Evolutionary conservation across 2,888 invertebrate genomes (phyloP), one percentile per base, ranked within the genome.

Genomic region (Leptothorax acervorum): DNA sequence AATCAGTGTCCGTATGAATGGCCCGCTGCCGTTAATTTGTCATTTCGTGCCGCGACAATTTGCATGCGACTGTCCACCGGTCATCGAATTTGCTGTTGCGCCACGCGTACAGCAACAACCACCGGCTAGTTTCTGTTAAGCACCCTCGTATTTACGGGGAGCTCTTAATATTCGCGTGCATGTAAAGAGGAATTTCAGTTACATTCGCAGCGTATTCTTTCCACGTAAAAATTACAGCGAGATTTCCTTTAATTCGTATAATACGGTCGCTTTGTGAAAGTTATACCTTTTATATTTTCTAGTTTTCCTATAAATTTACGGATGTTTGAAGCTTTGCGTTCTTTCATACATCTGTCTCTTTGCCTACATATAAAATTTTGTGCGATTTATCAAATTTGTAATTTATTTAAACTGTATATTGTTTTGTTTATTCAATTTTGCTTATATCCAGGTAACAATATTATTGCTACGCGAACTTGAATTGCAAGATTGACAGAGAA

Each of bases 1-100:
- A 94, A 94, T 94, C 94, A 94, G 90, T 91, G 94, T 92, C 93
- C 90, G 89, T 92, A 92, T 92, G 92, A 92, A 93, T 92, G 90
- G 91, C 81, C 90, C 86, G 83, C 87, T 86, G 85, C 92, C 92
- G 92, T 94, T 93, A 93, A 93, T 93, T 93, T 93, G 93, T 93
- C 94, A 94, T 94, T 94, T 92, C 89, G 90, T 91, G 87, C 89
- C 89, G 89, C 90, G 91, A 92, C 91, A 91, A 93, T 94, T 93
- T 93, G 91, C 91, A 92, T 91, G 89, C 89, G 89, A 90, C 87
- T 87, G 88, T 85, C 79, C 86, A 82, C 70, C 85, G 79, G 81
- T 87, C 86, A 86, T 86, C 85, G 84, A 86, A 86, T 79, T 87
- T 75, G 82, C 55, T 71, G 70, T 81, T 42, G 75, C 70, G 85